Percentiles rank a stretch among this genome's conserved stretches.
Evolutionary conservation across 2,888 invertebrate genomes (phyloP).

Genomic region (Chloroclystis v-ata): DNA sequence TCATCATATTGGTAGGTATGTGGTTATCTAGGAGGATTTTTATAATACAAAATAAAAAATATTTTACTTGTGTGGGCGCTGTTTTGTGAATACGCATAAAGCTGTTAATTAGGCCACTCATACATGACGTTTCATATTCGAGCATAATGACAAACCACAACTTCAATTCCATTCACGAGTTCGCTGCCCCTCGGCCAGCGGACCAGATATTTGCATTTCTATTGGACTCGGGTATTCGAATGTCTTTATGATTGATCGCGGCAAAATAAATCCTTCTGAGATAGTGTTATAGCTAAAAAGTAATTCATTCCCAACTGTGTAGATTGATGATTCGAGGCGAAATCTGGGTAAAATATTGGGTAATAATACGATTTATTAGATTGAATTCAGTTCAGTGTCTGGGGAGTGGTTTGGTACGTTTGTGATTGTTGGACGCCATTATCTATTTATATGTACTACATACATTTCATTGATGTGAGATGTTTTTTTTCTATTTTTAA

Average conservation of each 20-base stretch:
- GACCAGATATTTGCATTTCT: constrained; percentile 5
- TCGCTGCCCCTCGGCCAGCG: neutral
- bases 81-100: too few relatives aligned
- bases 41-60: too few relatives aligned
- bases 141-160: neutral
- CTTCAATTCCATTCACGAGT: neutral
- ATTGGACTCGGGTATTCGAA: constrained; percentile 16
- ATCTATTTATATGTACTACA: too few relatives aligned
- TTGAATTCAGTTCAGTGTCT: neutral
- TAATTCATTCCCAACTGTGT: neutral
- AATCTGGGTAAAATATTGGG: neutral
- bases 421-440: too few relatives aligned
- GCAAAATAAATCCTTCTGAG: constrained; percentile 7
- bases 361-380: neutral
- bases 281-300: neutral
- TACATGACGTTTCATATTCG: too few relatives aligned
- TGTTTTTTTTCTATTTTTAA: neutral
- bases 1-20: too few relatives aligned
- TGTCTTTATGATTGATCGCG: constrained; percentile 21
- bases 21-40: too few relatives aligned
- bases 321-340: neutral
- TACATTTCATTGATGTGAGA: too few relatives aligned
- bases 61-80: too few relatives aligned
- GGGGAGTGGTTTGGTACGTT: neutral
- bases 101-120: too few relatives aligned